phyloP scores from a whole-genome alignment of 2,888 invertebrate genomes.

The Microctonus brassicae region DNA sequence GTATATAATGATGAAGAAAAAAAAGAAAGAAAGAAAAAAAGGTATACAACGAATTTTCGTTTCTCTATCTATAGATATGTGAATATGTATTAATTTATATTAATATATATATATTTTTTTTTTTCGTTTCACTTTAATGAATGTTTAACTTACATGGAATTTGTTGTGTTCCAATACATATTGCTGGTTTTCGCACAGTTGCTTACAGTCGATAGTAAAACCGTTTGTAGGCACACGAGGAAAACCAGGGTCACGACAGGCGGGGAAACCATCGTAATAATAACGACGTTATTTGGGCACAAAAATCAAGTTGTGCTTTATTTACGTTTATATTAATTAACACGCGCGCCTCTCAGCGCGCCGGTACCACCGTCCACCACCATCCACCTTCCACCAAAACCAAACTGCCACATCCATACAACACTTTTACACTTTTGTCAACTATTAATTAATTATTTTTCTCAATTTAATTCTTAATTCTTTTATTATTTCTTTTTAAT shows the following conservation, averaged over 20 bases:
- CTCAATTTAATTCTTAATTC: background rate
- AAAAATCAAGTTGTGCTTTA: constrained; percentile 25
- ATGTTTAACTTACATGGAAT: constrained; percentile 80
- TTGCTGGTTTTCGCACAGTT: constrained; percentile 87
- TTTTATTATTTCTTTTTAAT: too few species aligned
- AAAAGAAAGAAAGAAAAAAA: background rate
- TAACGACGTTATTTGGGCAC: constrained; percentile 41
- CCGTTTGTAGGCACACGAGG: constrained; percentile 74
- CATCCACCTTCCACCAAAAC: constrained; percentile 49
- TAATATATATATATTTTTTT: background rate
- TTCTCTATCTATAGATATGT: background rate
- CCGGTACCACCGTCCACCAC: constrained; percentile 50
- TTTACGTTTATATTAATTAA: constrained; percentile 24
- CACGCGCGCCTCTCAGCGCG: constrained; percentile 40
- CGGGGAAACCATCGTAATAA: constrained; percentile 68
- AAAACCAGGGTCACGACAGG: constrained; percentile 69
- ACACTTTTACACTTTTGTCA: constrained; percentile 14
- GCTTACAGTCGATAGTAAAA: constrained; percentile 77
- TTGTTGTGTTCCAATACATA: constrained; percentile 92
- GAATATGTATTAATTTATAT: too few species aligned
- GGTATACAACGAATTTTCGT: background rate
- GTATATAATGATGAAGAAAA: background rate
- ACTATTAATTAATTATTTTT: background rate
- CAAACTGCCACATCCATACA: constrained; percentile 59
- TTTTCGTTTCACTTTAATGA: background rate